Evolutionary conservation across 2,888 invertebrate species (phyloP), one percentile per base, ranked within the genome.

Genomic region (Xestia sexstrigata): DNA sequence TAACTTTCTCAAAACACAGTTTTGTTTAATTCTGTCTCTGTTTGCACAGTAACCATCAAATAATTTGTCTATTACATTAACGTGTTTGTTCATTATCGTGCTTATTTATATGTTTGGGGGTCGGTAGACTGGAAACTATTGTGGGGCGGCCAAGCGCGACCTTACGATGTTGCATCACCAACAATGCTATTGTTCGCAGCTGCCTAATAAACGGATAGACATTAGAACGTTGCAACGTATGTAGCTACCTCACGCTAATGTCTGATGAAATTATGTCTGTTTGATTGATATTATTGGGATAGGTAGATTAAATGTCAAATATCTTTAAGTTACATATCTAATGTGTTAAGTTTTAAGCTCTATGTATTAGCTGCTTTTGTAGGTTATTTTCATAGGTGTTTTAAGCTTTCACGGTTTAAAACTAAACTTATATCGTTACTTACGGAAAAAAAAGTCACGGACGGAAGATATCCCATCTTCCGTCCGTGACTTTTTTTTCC

Each of bases 41-140:
- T 82, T 58, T 65, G 65, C 13, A 35, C 42, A 39, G 52, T 63
- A 66, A 70, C 17, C 49, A 74, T 68, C 26, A 60, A 65, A 84
- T 74, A 45, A 81, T 76, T 62, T 52, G 74, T 74, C 35, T 81
- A 68, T 52, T 70, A 26, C 6, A 42, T 74, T 70, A 78, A 66
- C 49, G 49, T 81, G 68, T 85, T 45, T 47, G 52, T 70, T 75
- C 68, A 75, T 63, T 62, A 82, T 70, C 71, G 62, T 82, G 66
- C 83, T 80, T 79, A 81, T 80, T 79, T 85, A 82, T 85, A 87
- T 84, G 84, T 78, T 84, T 76, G 75, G 70, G 81, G 76, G 77
- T 85, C 85, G 86, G 79, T 77, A 92, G 91, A 92, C 90, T 92
- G 90, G 90, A 91, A 92, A 91, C 89, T 88, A 89, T 91, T 90